Conservation (phyloP, 2,888 invertebrate genomes). For the Brachycybe producta region DNA sequence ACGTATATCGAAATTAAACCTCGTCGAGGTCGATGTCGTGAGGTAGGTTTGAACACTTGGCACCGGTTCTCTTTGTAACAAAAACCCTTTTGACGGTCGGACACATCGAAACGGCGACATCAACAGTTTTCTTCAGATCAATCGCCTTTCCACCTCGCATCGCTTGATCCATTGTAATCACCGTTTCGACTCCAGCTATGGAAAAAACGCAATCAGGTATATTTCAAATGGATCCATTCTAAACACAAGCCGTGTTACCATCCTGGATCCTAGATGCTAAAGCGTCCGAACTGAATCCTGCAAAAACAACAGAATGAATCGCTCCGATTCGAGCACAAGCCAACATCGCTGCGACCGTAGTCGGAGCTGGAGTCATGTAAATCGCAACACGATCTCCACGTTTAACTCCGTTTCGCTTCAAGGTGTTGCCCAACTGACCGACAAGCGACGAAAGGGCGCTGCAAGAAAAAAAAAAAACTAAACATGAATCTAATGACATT, state of each 20-base stretch:
- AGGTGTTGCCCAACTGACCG: conserved; percentile 33
- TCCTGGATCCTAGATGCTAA: conserved; percentile 37
- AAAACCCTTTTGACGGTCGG: conserved; percentile 35
- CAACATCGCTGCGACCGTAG: conserved; percentile 38
- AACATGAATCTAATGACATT: not conserved
- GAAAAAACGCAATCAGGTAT: conserved; percentile 9
- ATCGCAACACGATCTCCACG: conserved; percentile 39
- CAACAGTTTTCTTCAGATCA: conserved; percentile 36
- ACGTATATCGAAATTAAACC: too few species aligned
- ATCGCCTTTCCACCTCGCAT: conserved; percentile 35
- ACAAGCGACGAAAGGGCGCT: conserved; percentile 32
- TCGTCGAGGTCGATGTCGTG: conserved; percentile 33
- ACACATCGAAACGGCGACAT: conserved; percentile 34
- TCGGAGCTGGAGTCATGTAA: conserved; percentile 37
- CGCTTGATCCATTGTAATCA: conserved; percentile 38
- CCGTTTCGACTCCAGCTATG: conserved; percentile 35
- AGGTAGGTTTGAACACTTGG: conserved; percentile 30
- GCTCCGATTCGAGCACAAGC: conserved; percentile 41
- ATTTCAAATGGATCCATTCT: not conserved
- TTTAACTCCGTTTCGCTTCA: conserved; percentile 32
- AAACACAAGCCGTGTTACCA: conserved; percentile 26
- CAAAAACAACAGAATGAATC: conserved; percentile 40
- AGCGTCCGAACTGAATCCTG: conserved; percentile 40
- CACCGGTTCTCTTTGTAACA: conserved; percentile 34
- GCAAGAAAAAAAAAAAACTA: not conserved